Evolutionary conservation across 2,888 invertebrate genomes (phyloP), one percentile per base, ranked within the genome.

Genomic region (Erebia epiphron): DNA sequence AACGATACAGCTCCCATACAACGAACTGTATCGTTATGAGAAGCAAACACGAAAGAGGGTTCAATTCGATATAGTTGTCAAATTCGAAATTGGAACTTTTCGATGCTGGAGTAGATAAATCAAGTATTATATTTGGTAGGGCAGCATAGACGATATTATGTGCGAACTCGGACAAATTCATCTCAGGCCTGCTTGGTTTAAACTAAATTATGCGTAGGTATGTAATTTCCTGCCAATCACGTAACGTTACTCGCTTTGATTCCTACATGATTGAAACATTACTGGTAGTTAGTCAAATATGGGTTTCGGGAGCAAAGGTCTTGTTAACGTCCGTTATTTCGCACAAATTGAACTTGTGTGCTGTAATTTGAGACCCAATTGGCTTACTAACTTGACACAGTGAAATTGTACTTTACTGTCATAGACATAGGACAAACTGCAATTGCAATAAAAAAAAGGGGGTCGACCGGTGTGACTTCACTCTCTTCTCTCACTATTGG

Each of bases 221-320:
- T 54, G 72, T 73, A 74, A 74, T 74, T 74, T 74, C 69, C 74
- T 71, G 68, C 68, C 70, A 69, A 71, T 71, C 71, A 71, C 63
- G 67, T 71, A 62, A 73, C 69, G 68, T 71, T 70, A 67, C 66
- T 57, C 18, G 43, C 67, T 58, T 58, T 58, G 49, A 67, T 67
- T 58, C 35, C 67, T 58, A 46, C 58, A 67, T 67, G 67, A 67
- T 67, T 58, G 67, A 67, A 67, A 67, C 67, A 67, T 67, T 56
- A 56, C 50, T 64, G 64, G 64, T 66, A 56, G 65, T 66, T 66
- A 66, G 56, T 14, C 56, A 54, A 43, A 66, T 66, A 66, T 56
- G 46, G 67, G 67, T 67, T 67, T 67, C 35, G 57, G 26, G 67
- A 56, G 58, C 67, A 58, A 58, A 67, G 67, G 67, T 67, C 66